Conservation (phyloP, 2,888 invertebrate species). For the Hirtodrosophila histrioides region DNA sequence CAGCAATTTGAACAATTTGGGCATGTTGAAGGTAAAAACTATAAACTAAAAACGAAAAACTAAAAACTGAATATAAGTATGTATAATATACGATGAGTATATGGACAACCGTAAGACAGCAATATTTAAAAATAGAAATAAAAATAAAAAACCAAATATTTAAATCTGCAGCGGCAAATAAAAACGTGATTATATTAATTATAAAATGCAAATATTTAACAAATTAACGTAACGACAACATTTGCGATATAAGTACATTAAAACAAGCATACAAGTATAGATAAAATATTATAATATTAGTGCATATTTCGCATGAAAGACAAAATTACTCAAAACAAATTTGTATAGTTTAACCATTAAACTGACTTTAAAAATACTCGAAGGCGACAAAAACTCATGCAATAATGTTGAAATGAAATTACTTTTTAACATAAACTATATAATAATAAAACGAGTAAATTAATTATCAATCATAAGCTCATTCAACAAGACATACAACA, state of each 20-base stretch:
- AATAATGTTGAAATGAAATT: constrained; percentile 69
- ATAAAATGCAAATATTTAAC: constrained; percentile 5
- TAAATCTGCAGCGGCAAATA: too few species aligned
- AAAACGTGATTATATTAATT: constrained; percentile 40
- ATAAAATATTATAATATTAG: not conserved
- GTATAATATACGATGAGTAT: constrained; percentile 34
- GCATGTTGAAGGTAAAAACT: constrained; percentile 2
- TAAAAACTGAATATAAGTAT: constrained; percentile 40
- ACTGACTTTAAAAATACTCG: constrained; percentile 27
- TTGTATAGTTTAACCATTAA: constrained; percentile 32
- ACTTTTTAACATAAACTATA: constrained; percentile 65
- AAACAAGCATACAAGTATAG: not conserved
- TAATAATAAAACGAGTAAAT: constrained; percentile 23
- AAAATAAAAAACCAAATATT: constrained; percentile 3
- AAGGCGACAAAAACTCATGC: constrained; percentile 48
- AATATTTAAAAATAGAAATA: constrained; percentile 14
- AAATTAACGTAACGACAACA: not conserved
- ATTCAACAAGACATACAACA: constrained; percentile 9
- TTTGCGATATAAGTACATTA: not conserved
- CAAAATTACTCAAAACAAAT: constrained; percentile 35
- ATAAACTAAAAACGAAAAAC: constrained; percentile 16
- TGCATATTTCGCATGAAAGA: constrained; percentile 8
- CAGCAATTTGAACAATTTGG: constrained; percentile 58
- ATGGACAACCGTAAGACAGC: constrained; percentile 41
- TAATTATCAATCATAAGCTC: constrained; percentile 46